Conservation (phyloP, 2,797 vertebrate genomes). For the Mormyrops attenuatus region DNA sequence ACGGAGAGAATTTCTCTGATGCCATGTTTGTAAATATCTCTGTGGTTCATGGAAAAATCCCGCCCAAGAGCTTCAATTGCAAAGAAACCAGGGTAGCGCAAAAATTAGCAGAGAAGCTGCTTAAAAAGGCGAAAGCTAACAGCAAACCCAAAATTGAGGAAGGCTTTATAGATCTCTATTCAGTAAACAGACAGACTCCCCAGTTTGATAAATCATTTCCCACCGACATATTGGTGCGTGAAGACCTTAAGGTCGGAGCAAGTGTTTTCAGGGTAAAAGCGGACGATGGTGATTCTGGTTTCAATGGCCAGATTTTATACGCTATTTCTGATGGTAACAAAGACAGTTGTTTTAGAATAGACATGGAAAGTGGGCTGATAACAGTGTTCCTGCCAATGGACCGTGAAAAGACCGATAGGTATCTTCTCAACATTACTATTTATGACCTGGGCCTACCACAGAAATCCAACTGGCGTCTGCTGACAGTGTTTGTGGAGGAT, state of each 20-base stretch:
- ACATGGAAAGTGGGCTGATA: slow-evolving; percentile 79
- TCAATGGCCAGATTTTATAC: slow-evolving; percentile 88
- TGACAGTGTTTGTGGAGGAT: slow-evolving; percentile 84
- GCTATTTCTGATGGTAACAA: slow-evolving; percentile 85
- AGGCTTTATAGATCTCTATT: slow-evolving; percentile 90
- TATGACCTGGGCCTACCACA: slow-evolving; percentile 88
- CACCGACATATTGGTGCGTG: slow-evolving; percentile 76
- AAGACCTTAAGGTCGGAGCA: slow-evolving; percentile 75
- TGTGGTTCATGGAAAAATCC: slow-evolving; percentile 74
- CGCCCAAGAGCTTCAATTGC: slow-evolving; percentile 81
- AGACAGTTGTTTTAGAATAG: slow-evolving; percentile 85
- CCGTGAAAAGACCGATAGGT: slow-evolving; percentile 81
- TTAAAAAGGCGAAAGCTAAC: slow-evolving; percentile 86
- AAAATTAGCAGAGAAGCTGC: slow-evolving; percentile 87
- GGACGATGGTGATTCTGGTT: slow-evolving; percentile 86
- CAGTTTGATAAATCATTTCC: slow-evolving; percentile 91
- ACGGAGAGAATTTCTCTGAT: slow-evolving; percentile 91
- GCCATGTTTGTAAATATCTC: slow-evolving; percentile 94
- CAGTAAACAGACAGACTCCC: slow-evolving; percentile 84
- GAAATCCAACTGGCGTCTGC: slow-evolving; percentile 78
- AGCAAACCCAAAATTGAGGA: slow-evolving; percentile 80
- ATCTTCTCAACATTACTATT: slow-evolving; percentile 87
- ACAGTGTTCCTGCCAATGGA: slow-evolving; percentile 85
- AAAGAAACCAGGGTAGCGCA: slow-evolving; percentile 90
- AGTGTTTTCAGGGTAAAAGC: slow-evolving; percentile 81